A percentile compares a stretch with the other conserved stretches of the same genome.
Evolutionary conservation across 2,113 vertebrate species (phyloP).

Genomic region (Plectropomus leopardus): DNA sequence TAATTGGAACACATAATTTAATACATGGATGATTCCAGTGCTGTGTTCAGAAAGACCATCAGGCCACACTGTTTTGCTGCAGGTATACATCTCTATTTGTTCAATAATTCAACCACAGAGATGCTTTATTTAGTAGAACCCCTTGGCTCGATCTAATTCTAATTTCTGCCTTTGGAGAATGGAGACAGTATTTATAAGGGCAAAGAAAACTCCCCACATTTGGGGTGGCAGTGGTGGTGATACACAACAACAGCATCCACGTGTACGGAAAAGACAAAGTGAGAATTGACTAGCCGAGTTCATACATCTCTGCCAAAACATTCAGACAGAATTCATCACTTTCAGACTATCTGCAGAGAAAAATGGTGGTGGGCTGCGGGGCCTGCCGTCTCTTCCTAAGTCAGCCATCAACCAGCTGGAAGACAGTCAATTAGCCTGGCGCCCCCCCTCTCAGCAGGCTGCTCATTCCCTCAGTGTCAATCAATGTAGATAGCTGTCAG

Average conservation of each 20-base stretch:
- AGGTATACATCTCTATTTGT: conserved; percentile 79
- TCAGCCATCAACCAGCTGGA: conserved; percentile 72
- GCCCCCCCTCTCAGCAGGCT: conserved; percentile 49
- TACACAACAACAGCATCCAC: conserved; percentile 30
- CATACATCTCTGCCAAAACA: conserved; percentile 40
- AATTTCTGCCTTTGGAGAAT: conserved; percentile 57
- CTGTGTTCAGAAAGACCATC: conserved; percentile 57
- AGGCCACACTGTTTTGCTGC: conserved; percentile 64
- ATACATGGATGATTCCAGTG: conserved; percentile 62
- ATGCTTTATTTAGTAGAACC: conserved; percentile 78
- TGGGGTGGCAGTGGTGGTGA: conserved; percentile 25
- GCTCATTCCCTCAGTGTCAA: conserved; percentile 69
- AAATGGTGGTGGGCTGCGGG: conserved; percentile 33
- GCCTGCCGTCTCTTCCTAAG: conserved; percentile 47
- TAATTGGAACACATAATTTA: conserved; percentile 69
- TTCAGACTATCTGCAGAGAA: conserved; percentile 43
- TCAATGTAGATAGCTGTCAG: conserved; percentile 82
- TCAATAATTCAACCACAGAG: conserved; percentile 80
- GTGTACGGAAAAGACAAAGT: conserved; percentile 55
- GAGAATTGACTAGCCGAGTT: conserved; percentile 17
- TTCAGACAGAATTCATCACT: conserved; percentile 45
- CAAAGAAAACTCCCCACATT: conserved; percentile 40
- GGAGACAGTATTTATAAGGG: conserved; percentile 55
- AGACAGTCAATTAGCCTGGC: conserved; percentile 79
- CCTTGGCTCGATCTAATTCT: conserved; percentile 61